These are phyloP conservation scores for Astropecten irregularis DNA, from an alignment of 53 echinoderm and acorn worm species.

Conservation along the genomic window DNA sequence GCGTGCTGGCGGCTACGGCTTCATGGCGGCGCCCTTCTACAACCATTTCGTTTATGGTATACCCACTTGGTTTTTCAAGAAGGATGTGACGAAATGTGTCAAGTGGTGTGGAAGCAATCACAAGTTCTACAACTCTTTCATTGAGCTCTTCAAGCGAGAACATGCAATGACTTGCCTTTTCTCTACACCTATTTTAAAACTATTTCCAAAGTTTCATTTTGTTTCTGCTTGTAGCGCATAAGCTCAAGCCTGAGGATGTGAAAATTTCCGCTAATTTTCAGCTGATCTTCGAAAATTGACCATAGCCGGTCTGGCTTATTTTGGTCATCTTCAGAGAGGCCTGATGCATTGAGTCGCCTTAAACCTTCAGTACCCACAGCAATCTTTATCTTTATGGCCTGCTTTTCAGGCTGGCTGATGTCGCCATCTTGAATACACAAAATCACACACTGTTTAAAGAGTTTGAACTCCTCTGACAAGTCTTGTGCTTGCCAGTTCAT, in stretches of 20 bases:
- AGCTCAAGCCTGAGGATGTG: slow-evolving; percentile 22
- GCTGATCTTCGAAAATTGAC: slow-evolving; percentile 54
- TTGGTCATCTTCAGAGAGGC: slow-evolving; percentile 44
- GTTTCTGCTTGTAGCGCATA: slow-evolving; percentile 57
- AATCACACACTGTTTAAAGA: slow-evolving; percentile 35
- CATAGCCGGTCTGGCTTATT: slow-evolving; percentile 33
- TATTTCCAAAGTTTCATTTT: slow-evolving; percentile 50
- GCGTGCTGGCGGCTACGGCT: slow-evolving; percentile 65
- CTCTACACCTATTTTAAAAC: slow-evolving; percentile 51
- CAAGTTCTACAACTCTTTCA: slow-evolving; percentile 62
- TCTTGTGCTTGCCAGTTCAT: slow-evolving; percentile 12
- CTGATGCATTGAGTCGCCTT: slow-evolving; percentile 64
- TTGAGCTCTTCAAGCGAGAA: slow-evolving; percentile 21
- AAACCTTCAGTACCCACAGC: slow-evolving; percentile 73
- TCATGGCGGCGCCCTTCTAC: slow-evolving; percentile 47
- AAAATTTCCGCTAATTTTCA: slow-evolving; percentile 55
- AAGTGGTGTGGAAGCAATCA: slow-evolving; percentile 64
- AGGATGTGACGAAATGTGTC: slow-evolving; percentile 48
- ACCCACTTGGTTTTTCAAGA: too few relatives aligned
- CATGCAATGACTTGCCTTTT: slow-evolving; percentile 49
- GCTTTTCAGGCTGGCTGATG: slow-evolving; percentile 39
- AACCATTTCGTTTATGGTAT: too few relatives aligned
- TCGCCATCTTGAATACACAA: slow-evolving; percentile 58
- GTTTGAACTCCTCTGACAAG: slow-evolving; percentile 14
- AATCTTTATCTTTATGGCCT: slow-evolving; percentile 67